phyloP scores from a whole-genome alignment of 2,888 invertebrate genomes.

The Parasteatoda lunata region DNA sequence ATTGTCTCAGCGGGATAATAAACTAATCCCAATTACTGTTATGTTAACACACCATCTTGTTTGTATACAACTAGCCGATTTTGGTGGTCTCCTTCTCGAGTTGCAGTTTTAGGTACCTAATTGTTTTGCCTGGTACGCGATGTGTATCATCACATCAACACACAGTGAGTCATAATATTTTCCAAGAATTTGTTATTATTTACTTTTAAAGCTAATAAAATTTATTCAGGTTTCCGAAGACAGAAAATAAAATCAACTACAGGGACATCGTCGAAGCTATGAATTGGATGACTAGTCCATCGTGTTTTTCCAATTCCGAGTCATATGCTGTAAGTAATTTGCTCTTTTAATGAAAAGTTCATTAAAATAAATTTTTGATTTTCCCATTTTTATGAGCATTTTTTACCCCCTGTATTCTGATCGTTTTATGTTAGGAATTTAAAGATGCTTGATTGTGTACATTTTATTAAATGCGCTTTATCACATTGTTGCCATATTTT shows the following conservation, averaged over 20 bases:
- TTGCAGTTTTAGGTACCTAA: not conserved
- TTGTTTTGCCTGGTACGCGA: not conserved
- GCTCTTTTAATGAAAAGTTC: no score
- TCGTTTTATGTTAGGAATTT: no score
- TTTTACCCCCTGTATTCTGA: no score
- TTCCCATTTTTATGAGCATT: no score
- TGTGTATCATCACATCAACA: not conserved
- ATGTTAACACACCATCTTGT: not conserved
- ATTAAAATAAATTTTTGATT: no score
- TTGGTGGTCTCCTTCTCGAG: no score
- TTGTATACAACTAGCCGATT: no score
- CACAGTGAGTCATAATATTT: not conserved
- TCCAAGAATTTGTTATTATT: not conserved
- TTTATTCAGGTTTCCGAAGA: slow-evolving; percentile 42
- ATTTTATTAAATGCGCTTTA: no score
- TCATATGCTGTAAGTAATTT: slow-evolving; percentile 36
- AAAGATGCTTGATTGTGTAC: no score
- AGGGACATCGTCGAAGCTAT: slow-evolving; percentile 14
- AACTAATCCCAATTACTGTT: not conserved
- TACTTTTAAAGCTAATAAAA: not conserved
- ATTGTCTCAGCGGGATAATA: not conserved
- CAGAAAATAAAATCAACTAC: slow-evolving; percentile 31
- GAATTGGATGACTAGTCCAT: slow-evolving; percentile 46
- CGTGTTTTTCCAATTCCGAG: slow-evolving; percentile 10
- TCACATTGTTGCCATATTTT: no score